These are phyloP conservation scores for Centropus unirufus DNA, from an alignment of 2,113 vertebrate species.

Conservation along the genomic window DNA sequence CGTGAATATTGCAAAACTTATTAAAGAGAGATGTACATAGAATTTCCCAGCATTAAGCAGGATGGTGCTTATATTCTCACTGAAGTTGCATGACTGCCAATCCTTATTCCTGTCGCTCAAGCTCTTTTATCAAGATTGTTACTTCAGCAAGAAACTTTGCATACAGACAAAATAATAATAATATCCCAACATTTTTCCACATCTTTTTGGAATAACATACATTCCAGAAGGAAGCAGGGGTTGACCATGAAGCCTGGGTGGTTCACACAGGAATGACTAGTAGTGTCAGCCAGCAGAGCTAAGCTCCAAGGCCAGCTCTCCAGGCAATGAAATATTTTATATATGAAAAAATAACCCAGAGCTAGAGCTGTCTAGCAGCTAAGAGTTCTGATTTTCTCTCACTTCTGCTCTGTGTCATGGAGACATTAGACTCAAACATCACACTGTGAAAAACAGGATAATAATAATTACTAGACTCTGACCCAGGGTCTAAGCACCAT, in stretches of 20 bases:
- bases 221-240: not conserved
- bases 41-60: not conserved
- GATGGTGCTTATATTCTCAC: not conserved
- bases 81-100: not conserved
- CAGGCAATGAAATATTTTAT: not conserved
- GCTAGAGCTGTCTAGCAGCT: not conserved
- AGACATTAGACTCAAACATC: not conserved
- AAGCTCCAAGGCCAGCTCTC: not conserved
- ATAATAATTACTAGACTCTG: not conserved
- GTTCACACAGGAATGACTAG: not conserved
- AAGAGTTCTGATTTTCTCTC: not conserved
- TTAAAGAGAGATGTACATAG: not conserved
- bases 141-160: not conserved
- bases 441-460: not conserved
- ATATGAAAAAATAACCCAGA: not conserved
- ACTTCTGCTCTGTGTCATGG: not conserved
- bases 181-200: not conserved
- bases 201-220: not conserved
- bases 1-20: not conserved
- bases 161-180: not conserved
- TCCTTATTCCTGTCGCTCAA: not conserved
- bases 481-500: not conserved
- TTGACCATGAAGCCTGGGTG: not conserved
- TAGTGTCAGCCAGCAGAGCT: not conserved
- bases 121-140: accelerated